Evolutionary conservation across 2,888 invertebrate genomes (phyloP), one percentile per base, ranked within the genome.

Genomic region (Drosophila lacicola): DNA sequence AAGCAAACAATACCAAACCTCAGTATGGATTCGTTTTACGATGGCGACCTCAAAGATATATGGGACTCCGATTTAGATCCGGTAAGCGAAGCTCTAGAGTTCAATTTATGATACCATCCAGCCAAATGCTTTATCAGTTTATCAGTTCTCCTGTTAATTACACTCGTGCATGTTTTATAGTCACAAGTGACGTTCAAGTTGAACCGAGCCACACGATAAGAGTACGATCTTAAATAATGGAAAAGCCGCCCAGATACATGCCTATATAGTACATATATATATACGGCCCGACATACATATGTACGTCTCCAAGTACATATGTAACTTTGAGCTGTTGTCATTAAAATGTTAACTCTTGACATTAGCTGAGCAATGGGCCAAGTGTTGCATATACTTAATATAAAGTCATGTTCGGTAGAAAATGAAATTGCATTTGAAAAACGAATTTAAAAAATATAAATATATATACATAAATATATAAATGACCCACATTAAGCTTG

Each of bases 1-100:
- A 1, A 47, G 1, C 14, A 21, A 39, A 14, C n/a, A 34, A 47
- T 33, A 56, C 33, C 49, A 47, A 62, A 76, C 80, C 68, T 69
- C 75, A 92, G 93, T 90, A 95, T 95, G 95, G 95, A 95, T 93
- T 94, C 94, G 88, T 96, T 95, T 93, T 96, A 95, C 93, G 96
- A 96, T 93, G 95, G 95, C 85, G 95, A 95, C 93, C 94, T 96
- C 90, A 95, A 95, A 93, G 96, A 96, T 93, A 94, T 96, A 90
- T 96, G 96, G 96, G 96, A 96, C 92, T 95, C 96, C 88, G 96
- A 96, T 93, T 94, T 96, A 91, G 96, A 96, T 93, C 95, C 96
- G 95, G 96, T 96, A 93, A 96, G 96, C 94, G 49, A 36, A 50
- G 50, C 34, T 42, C 42, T 3, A 13, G n/a, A 14, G 65, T 64